A percentile compares a stretch with the other conserved stretches of the same genome.
These are phyloP conservation scores for Blennius ocellaris DNA, from an alignment of 2,113 vertebrate genomes.

Conservation along the genomic window DNA sequence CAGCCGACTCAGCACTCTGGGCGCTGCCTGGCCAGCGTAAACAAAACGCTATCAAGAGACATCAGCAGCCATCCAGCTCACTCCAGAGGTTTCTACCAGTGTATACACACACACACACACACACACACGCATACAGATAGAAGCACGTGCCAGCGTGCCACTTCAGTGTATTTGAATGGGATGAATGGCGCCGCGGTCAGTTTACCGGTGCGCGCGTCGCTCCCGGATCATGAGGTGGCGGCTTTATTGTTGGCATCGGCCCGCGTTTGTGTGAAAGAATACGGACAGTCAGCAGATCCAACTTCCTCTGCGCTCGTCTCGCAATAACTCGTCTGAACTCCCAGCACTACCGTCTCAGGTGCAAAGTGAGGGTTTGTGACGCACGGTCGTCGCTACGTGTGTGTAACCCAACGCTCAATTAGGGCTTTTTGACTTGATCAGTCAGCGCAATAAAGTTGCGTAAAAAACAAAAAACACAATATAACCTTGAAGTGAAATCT, in stretches of 20 bases:
- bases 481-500: too few species aligned
- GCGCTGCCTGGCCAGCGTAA: constrained; percentile 23
- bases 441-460: too few species aligned
- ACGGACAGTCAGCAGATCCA: constrained; percentile 75
- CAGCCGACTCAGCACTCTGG: constrained; percentile 65
- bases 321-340: neutral
- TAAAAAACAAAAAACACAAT: too few species aligned
- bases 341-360: too few species aligned
- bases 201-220: constrained; percentile 37
- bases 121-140: neutral
- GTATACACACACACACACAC: neutral
- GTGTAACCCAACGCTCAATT: too few species aligned
- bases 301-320: constrained; percentile 41
- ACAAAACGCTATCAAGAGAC: constrained; percentile 63
- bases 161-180: constrained; percentile 50
- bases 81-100: constrained; percentile 72
- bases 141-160: constrained; percentile 57
- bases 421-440: too few species aligned
- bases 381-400: too few species aligned
- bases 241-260: constrained; percentile 73
- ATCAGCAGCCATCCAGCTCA: constrained; percentile 55
- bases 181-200: constrained; percentile 37
- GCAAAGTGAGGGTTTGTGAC: too few species aligned
- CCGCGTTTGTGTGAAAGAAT: constrained; percentile 63
- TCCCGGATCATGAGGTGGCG: constrained; percentile 56